Conservation (phyloP, 2,113 vertebrate genomes). For the Ptilorrhoa leucosticta region DNA sequence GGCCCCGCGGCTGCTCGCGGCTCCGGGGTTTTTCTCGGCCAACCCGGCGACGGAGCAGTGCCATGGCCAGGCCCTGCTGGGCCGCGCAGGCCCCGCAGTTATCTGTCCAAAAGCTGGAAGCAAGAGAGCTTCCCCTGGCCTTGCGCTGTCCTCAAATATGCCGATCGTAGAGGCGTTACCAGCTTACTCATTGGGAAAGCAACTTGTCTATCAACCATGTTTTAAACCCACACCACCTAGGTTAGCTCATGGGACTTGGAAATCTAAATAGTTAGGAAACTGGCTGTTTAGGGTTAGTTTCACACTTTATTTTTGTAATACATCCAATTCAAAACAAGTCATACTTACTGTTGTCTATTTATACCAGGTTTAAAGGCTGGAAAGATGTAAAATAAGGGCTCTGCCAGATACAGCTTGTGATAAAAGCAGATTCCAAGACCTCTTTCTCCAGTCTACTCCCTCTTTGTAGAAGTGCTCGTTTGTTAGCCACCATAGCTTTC, state of each 20-base stretch:
- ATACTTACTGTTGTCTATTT: neutral
- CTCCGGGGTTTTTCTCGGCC: no score
- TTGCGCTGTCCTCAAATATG: no score
- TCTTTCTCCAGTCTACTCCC: neutral
- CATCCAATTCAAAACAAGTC: neutral
- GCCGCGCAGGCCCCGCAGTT: no score
- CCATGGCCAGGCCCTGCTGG: no score
- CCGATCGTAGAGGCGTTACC: no score
- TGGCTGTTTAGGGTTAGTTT: neutral
- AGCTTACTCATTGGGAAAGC: no score
- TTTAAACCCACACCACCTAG: no score
- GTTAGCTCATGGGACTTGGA: neutral
- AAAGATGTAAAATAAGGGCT: neutral
- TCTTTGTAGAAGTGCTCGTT: neutral
- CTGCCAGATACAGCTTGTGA: neutral
- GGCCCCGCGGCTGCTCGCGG: no score
- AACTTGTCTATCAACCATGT: no score
- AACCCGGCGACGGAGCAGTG: no score
- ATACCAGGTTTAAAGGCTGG: neutral
- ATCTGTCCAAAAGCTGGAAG: no score
- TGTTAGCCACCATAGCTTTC: neutral
- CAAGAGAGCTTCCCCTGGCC: no score
- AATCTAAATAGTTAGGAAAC: neutral
- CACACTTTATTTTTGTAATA: neutral
- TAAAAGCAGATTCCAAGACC: neutral